A percentile compares a stretch with the other conserved stretches of the same genome.
Conservation (phyloP, 1,140 invertebrate genomes). For the Rhizoglyphus robini region DNA sequence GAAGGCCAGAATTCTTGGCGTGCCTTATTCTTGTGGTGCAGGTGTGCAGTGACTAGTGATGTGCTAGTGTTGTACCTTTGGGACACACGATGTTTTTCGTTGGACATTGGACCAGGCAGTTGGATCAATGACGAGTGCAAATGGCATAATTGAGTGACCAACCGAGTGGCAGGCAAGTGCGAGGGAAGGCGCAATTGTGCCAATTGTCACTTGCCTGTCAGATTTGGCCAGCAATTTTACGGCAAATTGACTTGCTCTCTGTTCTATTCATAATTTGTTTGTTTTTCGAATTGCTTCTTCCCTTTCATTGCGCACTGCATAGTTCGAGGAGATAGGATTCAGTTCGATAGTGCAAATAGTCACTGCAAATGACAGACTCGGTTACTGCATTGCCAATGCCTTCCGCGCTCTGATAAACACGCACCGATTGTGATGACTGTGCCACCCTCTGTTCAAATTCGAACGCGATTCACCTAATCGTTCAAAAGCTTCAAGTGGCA, state of each 20-base stretch:
- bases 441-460: too few species aligned
- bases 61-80: background rate
- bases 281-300: conserved; percentile 10
- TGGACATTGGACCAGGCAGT: too few species aligned
- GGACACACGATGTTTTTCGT: too few species aligned
- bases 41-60: conserved; percentile 5
- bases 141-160: background rate
- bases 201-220: conserved; percentile 11
- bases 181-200: too few species aligned
- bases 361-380: too few species aligned
- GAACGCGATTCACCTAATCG: background rate
- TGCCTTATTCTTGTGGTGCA: background rate
- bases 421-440: too few species aligned
- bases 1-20: background rate
- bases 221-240: background rate
- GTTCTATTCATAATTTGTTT: conserved; percentile 5
- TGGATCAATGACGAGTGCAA: background rate
- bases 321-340: too few species aligned
- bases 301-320: background rate
- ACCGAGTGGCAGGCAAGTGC: too few species aligned
- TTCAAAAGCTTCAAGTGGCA: background rate
- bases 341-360: too few species aligned
- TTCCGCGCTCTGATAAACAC: too few species aligned
- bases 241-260: conserved; percentile 2
- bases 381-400: too few species aligned